Base-by-base conservation (phyloP, 2,113 vertebrate species). In the Entomyzon cyanotis region DNA sequence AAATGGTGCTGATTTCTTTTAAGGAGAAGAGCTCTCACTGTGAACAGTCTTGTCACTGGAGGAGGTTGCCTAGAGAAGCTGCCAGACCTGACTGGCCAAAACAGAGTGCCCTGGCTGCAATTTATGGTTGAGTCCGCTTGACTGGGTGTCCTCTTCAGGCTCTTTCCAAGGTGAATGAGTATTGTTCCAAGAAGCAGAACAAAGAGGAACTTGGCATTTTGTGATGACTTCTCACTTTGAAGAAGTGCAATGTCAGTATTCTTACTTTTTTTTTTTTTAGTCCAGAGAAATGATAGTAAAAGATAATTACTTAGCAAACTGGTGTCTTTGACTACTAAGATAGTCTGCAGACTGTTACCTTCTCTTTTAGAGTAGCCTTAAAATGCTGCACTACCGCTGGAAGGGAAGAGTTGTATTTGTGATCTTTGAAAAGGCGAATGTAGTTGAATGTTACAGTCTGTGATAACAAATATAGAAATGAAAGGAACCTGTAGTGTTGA, bases 91-190 rank as follows among this genome's bases (percentile, higher is more conserved):
- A 15, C 13, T 33, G n/a, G 33, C 35, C 44, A n/a, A 65, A 55
- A 8, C 9, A 7, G 27, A 20, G 17, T n/a, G 22, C 25, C 22
- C 25, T 47, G 23, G 5, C 12, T 79, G 39, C 20, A 14, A 0
- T 23, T 79, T 2, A 1, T 63, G 46, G n/a, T 28, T 58, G 84
- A 82, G 31, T 6, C 13, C 49, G 6, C 82, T 63, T 25, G 7
- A 12, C 42, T 64, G 25, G 7, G 10, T 71, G 47, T 21, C 30
- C 28, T 78, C 27, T 30, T 11, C 5, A 73, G 49, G n/a, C 52
- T 14, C n/a, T 31, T 64, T 88, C 44, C 28, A 23, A 42, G 49
- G 19, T 6, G 44, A 79, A 55, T 27, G 33, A 52, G 15, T 37
- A 5, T 65, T 62, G 8, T 60, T 68, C 23, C 27, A 15, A 77